Base-by-base conservation (phyloP, 2,888 invertebrate genomes). In the Pristionchus exspectatus region DNA sequence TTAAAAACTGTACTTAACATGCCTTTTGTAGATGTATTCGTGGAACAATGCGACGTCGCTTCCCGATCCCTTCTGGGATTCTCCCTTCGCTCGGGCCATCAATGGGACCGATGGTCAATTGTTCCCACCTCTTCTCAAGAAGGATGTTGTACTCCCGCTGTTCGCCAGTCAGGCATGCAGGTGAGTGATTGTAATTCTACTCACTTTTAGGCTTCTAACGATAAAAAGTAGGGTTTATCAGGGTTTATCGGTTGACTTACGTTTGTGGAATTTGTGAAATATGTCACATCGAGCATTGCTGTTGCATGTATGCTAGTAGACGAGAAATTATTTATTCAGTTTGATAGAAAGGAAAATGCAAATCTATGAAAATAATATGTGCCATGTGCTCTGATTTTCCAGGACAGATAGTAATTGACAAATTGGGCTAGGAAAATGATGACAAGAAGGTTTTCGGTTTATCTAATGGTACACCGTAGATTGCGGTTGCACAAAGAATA, bases 101-200 rank as follows among this genome's bases (percentile, higher is more conserved):
- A 93, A 95, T 87, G 94, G 93, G 86, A 91, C 92, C 54, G 94
- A 94, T 83, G 94, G 94, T 14, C 94, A 94, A 86, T 77, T 95
- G 44, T 94, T 94, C 91, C 91, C 92, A 30, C 94, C 94, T 44
- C 88, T 92, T 24, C 59, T 94, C 30, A 81, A 91, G 59, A 85
- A 91, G 83, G 90, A 90, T 27, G 87, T 92, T 5, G 69, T 90
- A 0, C 59, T 93, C 33, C 90, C 90, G 14, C 54, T 94, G 5
- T 95, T 95, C 83, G 92, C 93, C 24, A 92, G 92, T 16, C 92
- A 91, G 66, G 91, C 93, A 18, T 94, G 94, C 88, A 89, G 94
- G 93, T 94, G 89, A 3, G 77, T 4, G 56, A n/a, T 24, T 81
- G 30, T 18, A 21, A 2, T 33, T 1, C 27, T 3, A 63, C 77